A percentile compares a stretch with the other conserved stretches of the same genome.
Conservation (phyloP, 2,113 vertebrate species). For the Ciconia maguari region DNA sequence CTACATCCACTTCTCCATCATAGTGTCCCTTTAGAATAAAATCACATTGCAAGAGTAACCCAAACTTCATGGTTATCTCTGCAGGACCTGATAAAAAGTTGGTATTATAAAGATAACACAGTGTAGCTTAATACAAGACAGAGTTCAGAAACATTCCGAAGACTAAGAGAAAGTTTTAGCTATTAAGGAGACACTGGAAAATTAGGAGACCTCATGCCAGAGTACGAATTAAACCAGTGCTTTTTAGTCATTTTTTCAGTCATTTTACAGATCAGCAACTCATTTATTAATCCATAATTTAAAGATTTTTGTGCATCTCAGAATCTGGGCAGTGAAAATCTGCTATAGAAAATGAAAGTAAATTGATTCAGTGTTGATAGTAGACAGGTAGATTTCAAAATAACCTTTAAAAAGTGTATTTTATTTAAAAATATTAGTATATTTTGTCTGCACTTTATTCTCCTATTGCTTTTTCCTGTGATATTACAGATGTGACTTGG, state of each 20-base stretch:
- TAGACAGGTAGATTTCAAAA: neutral
- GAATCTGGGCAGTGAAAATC: neutral
- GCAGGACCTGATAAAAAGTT: neutral
- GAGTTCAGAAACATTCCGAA: neutral
- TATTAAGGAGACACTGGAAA: neutral
- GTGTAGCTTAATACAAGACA: neutral
- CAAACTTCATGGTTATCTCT: neutral
- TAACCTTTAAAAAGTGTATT: neutral
- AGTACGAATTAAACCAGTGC: neutral
- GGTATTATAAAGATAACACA: neutral
- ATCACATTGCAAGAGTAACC: neutral
- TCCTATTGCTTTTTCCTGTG: neutral
- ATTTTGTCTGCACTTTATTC: neutral
- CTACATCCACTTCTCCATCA: neutral
- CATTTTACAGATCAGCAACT: neutral
- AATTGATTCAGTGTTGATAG: neutral
- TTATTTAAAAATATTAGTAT: neutral
- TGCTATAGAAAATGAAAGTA: neutral
- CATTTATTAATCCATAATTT: neutral
- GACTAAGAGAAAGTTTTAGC: neutral
- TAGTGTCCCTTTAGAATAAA: neutral
- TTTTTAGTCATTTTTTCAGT: neutral
- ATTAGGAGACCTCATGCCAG: neutral
- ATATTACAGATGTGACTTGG: neutral
- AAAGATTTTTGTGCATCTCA: neutral